phyloP scores from a whole-genome alignment of 2,113 vertebrate species.

The Corvus hawaiiensis region DNA sequence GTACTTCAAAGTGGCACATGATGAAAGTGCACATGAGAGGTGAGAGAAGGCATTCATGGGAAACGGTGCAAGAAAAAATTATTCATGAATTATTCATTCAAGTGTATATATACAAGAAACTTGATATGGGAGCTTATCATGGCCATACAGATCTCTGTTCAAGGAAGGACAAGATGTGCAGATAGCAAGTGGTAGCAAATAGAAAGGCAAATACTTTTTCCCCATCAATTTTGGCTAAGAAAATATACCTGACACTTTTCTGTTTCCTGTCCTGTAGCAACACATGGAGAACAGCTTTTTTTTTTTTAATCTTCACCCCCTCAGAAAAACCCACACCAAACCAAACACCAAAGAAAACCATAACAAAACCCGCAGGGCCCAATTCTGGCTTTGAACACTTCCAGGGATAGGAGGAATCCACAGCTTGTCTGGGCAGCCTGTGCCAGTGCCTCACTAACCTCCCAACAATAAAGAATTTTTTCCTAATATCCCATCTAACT shows the following conservation, averaged over 20 bases:
- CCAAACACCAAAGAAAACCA: not conserved
- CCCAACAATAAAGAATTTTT: not conserved
- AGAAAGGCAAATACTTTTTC: not conserved
- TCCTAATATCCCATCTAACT: not conserved
- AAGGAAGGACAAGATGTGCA: not conserved
- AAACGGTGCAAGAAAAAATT: not conserved
- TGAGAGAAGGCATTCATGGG: not conserved
- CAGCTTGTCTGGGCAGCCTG: not conserved
- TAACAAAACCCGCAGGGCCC: not conserved
- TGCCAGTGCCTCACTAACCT: not conserved
- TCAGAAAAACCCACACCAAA: not conserved
- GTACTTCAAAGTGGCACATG: not conserved
- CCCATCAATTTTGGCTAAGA: not conserved
- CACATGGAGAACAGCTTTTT: not conserved
- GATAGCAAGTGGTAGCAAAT: not conserved
- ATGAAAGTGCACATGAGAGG: not conserved
- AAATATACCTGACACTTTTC: not conserved
- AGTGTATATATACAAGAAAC: not conserved
- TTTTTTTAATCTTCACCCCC: too few relatives aligned
- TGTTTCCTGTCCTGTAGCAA: not conserved
- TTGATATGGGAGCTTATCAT: not conserved
- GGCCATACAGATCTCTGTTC: not conserved
- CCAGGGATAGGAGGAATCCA: not conserved
- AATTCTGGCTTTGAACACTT: not conserved
- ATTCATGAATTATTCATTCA: not conserved